These are phyloP conservation scores for Ficedula albicollis DNA, from an alignment of 2,797 vertebrate genomes.

Conservation along the genomic window DNA sequence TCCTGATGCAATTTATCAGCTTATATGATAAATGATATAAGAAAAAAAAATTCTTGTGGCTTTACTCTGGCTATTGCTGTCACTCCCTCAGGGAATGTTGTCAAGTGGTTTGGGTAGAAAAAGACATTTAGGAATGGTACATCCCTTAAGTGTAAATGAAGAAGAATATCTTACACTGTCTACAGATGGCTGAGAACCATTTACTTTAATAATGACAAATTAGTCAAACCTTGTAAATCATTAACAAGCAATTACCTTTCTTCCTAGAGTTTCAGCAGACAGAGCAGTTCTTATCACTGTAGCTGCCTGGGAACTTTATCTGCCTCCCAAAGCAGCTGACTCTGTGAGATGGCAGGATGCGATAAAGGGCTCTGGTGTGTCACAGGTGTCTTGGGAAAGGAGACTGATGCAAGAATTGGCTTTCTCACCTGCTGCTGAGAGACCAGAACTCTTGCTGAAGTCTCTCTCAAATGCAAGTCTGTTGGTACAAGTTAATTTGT, in stretches of 20 bases:
- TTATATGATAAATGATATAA: not conserved
- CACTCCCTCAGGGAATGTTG: not conserved
- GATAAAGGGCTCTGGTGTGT: slow-evolving; percentile 2
- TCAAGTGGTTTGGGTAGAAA: not conserved
- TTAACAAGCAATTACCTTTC: slow-evolving; percentile 54
- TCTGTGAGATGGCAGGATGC: not conserved
- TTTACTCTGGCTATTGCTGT: not conserved
- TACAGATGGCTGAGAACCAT: slow-evolving; percentile 29
- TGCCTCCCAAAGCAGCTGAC: not conserved
- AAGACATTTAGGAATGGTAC: slow-evolving; percentile 15
- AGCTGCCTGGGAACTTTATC: not conserved
- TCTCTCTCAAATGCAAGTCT: not conserved
- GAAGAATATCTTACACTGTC: slow-evolving; percentile 8
- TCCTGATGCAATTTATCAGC: not conserved
- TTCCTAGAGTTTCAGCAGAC: slow-evolving; percentile 43
- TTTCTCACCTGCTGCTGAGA: not conserved
- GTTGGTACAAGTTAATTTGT: not conserved
- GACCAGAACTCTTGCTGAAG: not conserved
- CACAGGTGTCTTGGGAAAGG: not conserved
- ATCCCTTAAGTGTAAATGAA: not conserved
- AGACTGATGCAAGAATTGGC: not conserved
- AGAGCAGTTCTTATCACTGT: not conserved
- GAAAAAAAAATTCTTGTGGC: not conserved
- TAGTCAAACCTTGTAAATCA: slow-evolving; percentile 60
- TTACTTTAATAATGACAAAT: slow-evolving; percentile 59